Evolutionary conservation across 1,140 invertebrate genomes (phyloP).

Genomic region (Reticulitermes speratus): DNA sequence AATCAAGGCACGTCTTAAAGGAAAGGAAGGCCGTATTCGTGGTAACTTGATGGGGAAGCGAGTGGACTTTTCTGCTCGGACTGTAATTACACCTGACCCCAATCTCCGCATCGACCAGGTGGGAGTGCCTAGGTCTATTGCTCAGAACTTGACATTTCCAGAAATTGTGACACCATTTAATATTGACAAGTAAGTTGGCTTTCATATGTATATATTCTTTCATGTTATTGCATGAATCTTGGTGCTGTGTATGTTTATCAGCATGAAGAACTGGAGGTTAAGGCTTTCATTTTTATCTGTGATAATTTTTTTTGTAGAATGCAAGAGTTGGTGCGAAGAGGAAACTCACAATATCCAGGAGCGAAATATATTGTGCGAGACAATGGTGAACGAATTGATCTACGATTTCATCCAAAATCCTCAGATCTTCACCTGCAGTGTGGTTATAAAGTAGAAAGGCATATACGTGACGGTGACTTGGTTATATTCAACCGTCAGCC

Average conservation of each 20-base stretch:
- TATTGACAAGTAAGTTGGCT: constrained; percentile 72
- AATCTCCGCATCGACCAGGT: constrained; percentile 98
- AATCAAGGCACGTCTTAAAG: constrained; percentile 86
- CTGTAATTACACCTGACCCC: constrained; percentile 99
- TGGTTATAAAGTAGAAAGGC: constrained; percentile 96
- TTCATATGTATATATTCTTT: not conserved
- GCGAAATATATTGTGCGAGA: constrained; percentile 99
- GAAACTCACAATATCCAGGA: constrained; percentile 98
- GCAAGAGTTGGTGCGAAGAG: constrained; percentile 92
- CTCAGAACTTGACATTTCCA: constrained; percentile 98
- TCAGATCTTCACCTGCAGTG: constrained; percentile 98
- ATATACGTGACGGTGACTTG: constrained; percentile 96
- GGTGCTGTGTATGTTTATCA: not conserved
- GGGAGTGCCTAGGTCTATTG: constrained; percentile 96
- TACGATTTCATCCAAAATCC: constrained; percentile 97
- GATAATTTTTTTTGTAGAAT: constrained; percentile 63
- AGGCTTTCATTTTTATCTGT: not conserved
- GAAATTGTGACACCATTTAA: constrained; percentile 99
- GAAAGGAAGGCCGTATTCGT: constrained; percentile 97
- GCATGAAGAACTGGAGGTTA: not conserved
- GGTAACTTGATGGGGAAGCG: constrained; percentile 99
- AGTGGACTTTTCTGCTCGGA: constrained; percentile 98
- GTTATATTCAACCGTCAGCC: constrained; percentile 99
- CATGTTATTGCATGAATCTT: not conserved
- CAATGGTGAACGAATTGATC: constrained; percentile 97